Evolutionary conservation across 2,888 invertebrate genomes (phyloP).

Genomic region (Agonum fuliginosum): DNA sequence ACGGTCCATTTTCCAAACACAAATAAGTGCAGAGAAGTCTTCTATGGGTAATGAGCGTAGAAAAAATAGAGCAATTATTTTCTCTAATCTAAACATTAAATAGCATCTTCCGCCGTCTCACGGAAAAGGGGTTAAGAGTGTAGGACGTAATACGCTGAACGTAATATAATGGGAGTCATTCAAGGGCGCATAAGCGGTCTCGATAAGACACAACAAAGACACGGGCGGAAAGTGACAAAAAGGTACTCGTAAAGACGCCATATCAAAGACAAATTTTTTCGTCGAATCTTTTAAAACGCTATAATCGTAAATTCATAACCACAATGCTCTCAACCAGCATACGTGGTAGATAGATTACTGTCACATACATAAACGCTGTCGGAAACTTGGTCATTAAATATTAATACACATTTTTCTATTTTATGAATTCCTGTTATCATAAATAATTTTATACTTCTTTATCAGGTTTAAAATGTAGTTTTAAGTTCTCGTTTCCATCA

Average conservation of each 20-base stretch:
- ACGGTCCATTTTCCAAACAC: too few species aligned
- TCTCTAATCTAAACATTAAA: too few species aligned
- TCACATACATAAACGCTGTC: background rate
- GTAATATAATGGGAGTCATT: constrained; percentile 47
- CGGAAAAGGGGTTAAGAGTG: background rate
- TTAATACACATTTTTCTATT: constrained; percentile 54
- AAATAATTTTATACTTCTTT: constrained; percentile 51
- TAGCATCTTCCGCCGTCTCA: background rate
- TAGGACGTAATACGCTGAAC: constrained; percentile 3
- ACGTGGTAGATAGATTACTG: background rate
- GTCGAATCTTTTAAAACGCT: background rate
- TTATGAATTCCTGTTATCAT: constrained; percentile 54
- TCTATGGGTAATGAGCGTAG: too few species aligned
- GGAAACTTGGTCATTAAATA: constrained; percentile 46
- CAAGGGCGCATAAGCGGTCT: constrained; percentile 34
- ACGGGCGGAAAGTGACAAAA: constrained; percentile 52
- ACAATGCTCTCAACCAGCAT: background rate
- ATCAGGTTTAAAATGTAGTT: constrained; percentile 53
- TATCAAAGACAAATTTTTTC: constrained; percentile 21
- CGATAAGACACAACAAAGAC: constrained; percentile 56
- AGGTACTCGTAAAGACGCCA: constrained; percentile 47
- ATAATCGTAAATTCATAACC: constrained; percentile 10
- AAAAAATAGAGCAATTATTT: too few species aligned
- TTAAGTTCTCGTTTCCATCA: constrained; percentile 52
- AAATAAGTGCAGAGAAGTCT: too few species aligned